Base-by-base conservation (phyloP, 2,113 vertebrate genomes). In the Urocitellus parryii region DNA sequence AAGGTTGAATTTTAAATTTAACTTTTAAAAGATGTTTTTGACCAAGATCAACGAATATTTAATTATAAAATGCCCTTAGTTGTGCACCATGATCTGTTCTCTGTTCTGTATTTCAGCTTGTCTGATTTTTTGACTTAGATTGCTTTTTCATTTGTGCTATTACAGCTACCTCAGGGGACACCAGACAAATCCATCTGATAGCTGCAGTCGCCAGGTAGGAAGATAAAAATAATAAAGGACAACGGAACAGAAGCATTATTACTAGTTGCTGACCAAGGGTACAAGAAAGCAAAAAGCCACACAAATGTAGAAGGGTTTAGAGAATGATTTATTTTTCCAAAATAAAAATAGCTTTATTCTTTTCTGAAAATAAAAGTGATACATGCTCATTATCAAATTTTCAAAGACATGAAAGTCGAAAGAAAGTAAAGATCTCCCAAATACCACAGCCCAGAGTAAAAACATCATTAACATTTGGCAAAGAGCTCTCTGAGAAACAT, bases 331-430 rank as follows among this genome's bases (percentile, higher is more conserved):
- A 45, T 89, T 68, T 92, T 84, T 63, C 63, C 61, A 91, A 85
- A 93, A 90, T 92, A 93, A 96, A 96, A 93, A 77, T 42, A 91
- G 56, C 27, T 92, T 88, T 96, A 93, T 94, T 96, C 34, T 63
- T 88, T 96, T 85, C 42, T 78, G 39, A 85, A 78, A 94, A 97
- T 78, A 90, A 92, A 81, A 88, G 80, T 79, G 68, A 94, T 74
- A 78, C n/a, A 93, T 27, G 12, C 1, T 84, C 13, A 88, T 85
- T 78, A 91, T 90, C 90, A 91, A 83, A 88, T 25, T 25, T 94
- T 90, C 90, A 96, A 79, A 83, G 70, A 90, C 56, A 81, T 67
- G 56, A 82, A 87, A 58, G 7, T 86, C 51, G 81, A 73, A 94
- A 83, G 24, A 93, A 84, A 85, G 45, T 88, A 90, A 85, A 94